Base-by-base conservation (phyloP, 2,797 vertebrate genomes). In the Galagoides demidoff region DNA sequence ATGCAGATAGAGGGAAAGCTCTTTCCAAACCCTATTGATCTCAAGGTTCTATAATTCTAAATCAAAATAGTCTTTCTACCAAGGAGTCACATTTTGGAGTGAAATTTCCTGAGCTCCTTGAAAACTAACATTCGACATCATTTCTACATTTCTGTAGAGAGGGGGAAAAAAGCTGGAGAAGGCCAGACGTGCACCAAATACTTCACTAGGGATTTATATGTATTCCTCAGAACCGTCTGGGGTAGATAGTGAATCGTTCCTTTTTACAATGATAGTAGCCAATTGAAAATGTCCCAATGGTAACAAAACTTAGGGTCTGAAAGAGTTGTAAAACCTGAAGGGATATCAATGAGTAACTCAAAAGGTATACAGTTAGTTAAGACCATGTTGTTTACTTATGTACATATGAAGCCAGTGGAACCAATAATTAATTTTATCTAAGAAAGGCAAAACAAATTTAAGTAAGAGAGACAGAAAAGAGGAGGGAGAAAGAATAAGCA, bases 121-220 rank as follows among this genome's bases (percentile, higher is more conserved):
- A n/a, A n/a, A 66, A 20, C 37, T 83, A 92, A 63, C 55, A 88
- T 3, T 68, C 10, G 85, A 7, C 3, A 71, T 83, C 55, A 34
- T 85, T 88, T 82, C 82, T 94, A 59, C 8, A 55, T 77, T 87
- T 87, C 31, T 90, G 4, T 71, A 57, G 34, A 85, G 89, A 88
- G 59, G 12, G 66, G 37, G 85, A 61, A 74, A 20, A 13, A 82
- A 90, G 39, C 22, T 25, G 1, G 3, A 31, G 73, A 92, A 85
- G 16, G n/a, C n/a, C 66, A 43, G 34, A 12, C 64, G 37, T 20
- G 13, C 5, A 29, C 11, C 73, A 83, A 82, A 43, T 14, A 34
- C 55, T 70, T 77, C 49, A 17, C n/a, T 76, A 23, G 8, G 34
- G n/a, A 31, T 29, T 92, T 63, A 61, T 22, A 61, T 5, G 68